phyloP scores from a whole-genome alignment of 2,113 vertebrate genomes.

The Sinocyclocheilus rhinocerous region DNA sequence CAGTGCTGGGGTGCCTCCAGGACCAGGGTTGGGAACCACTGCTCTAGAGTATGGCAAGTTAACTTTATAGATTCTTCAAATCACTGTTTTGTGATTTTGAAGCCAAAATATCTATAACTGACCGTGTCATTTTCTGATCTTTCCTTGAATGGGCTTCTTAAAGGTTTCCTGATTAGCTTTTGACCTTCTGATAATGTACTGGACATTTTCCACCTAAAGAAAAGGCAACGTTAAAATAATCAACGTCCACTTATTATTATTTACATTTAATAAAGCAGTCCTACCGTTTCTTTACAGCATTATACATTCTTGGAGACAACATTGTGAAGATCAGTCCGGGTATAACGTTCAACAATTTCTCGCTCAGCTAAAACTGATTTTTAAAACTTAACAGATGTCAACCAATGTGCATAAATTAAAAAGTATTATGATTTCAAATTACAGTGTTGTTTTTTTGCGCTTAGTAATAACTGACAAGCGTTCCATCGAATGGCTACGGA shows the following conservation, averaged over 20 bases:
- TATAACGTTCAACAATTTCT: not conserved
- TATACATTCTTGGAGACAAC: slow-evolving; percentile 51
- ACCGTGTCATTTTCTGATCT: slow-evolving; percentile 52
- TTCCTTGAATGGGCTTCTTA: not conserved
- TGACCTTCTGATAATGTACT: slow-evolving; percentile 49
- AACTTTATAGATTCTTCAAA: not conserved
- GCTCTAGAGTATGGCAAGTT: not conserved
- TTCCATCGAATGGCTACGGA: slow-evolving; percentile 60
- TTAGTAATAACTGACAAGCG: slow-evolving; percentile 70
- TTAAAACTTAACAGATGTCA: not conserved
- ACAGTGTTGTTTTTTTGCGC: not conserved
- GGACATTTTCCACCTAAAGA: slow-evolving; percentile 62
- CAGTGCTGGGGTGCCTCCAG: too few relatives aligned
- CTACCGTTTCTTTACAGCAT: slow-evolving; percentile 58
- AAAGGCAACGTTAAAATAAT: not conserved
- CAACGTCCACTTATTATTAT: not conserved
- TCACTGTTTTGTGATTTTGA: not conserved
- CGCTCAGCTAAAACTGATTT: not conserved
- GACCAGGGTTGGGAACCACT: too few relatives aligned
- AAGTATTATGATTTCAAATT: slow-evolving; percentile 36
- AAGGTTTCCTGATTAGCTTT: slow-evolving; percentile 42
- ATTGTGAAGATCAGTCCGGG: slow-evolving; percentile 1
- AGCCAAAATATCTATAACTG: slow-evolving; percentile 9
- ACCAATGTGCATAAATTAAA: not conserved
- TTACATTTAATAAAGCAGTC: not conserved